Conservation (phyloP, 2,113 vertebrate species). For the Leucoraja erinaceus region DNA sequence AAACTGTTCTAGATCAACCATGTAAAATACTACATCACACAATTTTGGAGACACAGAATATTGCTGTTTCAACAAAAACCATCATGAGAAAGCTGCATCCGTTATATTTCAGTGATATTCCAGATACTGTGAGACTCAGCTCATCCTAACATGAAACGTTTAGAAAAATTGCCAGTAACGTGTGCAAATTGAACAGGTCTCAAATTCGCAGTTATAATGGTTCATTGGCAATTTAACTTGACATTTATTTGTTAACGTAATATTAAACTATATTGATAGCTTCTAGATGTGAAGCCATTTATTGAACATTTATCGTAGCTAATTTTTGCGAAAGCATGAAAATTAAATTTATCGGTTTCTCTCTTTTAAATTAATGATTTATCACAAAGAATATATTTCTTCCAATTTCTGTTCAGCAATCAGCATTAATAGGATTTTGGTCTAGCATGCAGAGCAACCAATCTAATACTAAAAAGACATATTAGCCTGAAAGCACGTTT, state of each 20-base stretch:
- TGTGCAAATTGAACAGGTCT: background rate
- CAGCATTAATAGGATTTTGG: background rate
- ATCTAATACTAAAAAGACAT: background rate
- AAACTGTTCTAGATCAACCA: too few relatives aligned
- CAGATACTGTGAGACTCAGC: background rate
- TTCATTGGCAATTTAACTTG: background rate
- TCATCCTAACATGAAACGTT: constrained; percentile 10
- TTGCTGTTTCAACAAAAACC: background rate
- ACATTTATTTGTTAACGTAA: background rate
- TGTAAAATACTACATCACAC: too few relatives aligned
- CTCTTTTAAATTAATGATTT: constrained; percentile 20
- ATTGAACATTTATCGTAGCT: background rate
- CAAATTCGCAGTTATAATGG: background rate
- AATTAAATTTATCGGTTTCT: background rate
- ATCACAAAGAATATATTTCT: background rate
- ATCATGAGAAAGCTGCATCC: background rate
- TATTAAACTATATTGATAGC: background rate
- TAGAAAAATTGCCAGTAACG: background rate
- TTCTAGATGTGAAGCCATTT: background rate
- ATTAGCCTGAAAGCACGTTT: background rate
- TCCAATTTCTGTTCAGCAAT: background rate
- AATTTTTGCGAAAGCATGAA: background rate
- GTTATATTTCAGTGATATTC: background rate
- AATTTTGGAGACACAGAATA: background rate
- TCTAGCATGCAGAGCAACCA: background rate